Base-by-base conservation (phyloP, 2,797 vertebrate species). In the Hephaestus fuliginosus region DNA sequence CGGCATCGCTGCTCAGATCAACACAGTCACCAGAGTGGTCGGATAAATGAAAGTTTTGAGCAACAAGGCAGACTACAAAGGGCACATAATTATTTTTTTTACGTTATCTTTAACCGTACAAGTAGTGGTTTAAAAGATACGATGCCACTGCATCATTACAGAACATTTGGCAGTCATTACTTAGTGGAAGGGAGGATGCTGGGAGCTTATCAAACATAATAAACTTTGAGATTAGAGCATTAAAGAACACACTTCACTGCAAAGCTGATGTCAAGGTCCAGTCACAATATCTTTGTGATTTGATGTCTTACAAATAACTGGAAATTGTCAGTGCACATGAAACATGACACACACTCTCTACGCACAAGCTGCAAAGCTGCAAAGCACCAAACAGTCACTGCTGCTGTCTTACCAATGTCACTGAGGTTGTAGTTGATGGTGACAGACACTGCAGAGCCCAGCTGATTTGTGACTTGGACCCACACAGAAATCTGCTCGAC, bases 391-490 rank as follows among this genome's bases (percentile, higher is more conserved):
- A 33, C 30, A 33, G 2, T 33, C 30, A 25, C 22, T n/a, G 46
- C 64, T 63, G 17, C 28, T 28, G 8, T 43, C 82, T 93, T 90
- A 98, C 97, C 95, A 36, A 97, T 97, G 82, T 97, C 94, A 8
- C 74, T 67, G 56, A 97, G 91, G 0, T 0, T 91, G 91, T 96
- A 96, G 20, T 70, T 89, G 2, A 91, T 18, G 0, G 83, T 39
- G 28, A 67, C 13, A 0, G 97, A 97, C 6, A 39, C 7, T 1
- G 70, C 86, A 20, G 71, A 93, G 11, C 96, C 97, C 6, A 99
- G 92, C 0, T n/a, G 0, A 1, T 98, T 99, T 43, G 15, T 20
- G 33, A 90, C 90, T 0, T 30, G 71, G 39, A 97, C 94, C 87
- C 80, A 88, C 71, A 95, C 84, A 1, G 88, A 95, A 84, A 98